Evolutionary conservation across 1,140 invertebrate species (phyloP).

Genomic region (Campodea augens): DNA sequence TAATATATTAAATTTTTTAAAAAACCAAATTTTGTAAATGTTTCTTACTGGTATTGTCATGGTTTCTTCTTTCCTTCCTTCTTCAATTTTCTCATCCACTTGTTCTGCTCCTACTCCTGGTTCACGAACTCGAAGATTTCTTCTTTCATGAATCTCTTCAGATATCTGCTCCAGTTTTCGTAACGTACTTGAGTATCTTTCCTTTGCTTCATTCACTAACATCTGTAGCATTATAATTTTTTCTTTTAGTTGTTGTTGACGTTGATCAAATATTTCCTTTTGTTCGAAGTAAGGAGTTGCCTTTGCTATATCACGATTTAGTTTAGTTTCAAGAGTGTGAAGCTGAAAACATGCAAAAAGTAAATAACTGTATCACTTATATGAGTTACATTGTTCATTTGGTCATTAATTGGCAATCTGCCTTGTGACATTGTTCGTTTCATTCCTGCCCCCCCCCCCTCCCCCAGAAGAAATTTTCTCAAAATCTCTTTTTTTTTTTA

Average conservation of each 20-base stretch:
- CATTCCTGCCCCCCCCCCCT: no score
- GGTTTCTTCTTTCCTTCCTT: no score
- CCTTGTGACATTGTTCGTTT: no score
- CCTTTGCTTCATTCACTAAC: conserved; percentile 25
- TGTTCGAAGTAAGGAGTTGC: conserved; percentile 32
- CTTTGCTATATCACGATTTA: conserved; percentile 54
- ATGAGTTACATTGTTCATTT: no score
- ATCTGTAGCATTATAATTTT: conserved; percentile 25
- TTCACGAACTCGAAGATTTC: conserved; percentile 44
- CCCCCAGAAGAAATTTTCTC: no score
- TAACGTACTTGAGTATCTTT: conserved; percentile 26
- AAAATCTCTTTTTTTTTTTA: no score
- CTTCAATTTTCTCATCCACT: background rate
- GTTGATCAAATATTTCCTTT: conserved; percentile 25
- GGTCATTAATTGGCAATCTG: no score
- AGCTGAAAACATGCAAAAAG: conserved; percentile 23
- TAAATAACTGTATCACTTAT: no score
- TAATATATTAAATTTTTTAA: no score
- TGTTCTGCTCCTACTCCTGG: conserved; percentile 78
- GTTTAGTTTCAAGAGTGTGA: conserved; percentile 50
- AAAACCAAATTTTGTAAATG: no score
- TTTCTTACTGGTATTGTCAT: no score
- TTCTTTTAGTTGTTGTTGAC: conserved; percentile 26
- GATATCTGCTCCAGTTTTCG: conserved; percentile 31
- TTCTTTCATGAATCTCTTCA: conserved; percentile 31